Conservation (phyloP, 2,888 invertebrate species). For the Clanis bilineata region DNA sequence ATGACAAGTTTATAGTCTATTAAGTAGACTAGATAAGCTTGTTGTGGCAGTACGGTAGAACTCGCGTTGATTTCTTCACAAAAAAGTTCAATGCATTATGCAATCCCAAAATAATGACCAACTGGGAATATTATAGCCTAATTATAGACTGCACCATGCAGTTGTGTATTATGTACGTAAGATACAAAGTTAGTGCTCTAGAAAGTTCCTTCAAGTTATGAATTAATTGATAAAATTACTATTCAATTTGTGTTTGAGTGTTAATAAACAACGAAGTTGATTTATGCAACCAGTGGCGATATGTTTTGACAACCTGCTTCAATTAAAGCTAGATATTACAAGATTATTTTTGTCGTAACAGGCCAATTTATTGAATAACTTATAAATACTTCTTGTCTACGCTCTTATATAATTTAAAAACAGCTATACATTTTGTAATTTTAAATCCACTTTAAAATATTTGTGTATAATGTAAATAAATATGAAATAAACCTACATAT, state of each 20-base stretch:
- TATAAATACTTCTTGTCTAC: neutral
- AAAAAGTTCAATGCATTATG: too few species aligned
- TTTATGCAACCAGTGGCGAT: neutral
- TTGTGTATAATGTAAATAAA: too few species aligned
- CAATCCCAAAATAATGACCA: too few species aligned
- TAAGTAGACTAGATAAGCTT: too few species aligned
- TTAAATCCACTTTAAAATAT: too few species aligned
- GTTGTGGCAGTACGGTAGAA: too few species aligned
- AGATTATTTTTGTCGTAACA: neutral
- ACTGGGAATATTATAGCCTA: too few species aligned
- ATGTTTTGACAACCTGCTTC: constrained; percentile 8
- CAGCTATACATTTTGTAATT: neutral
- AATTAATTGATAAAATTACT: neutral
- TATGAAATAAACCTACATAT: too few species aligned
- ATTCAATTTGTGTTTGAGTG: neutral
- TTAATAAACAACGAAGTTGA: neutral
- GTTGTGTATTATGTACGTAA: neutral
- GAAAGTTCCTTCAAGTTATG: neutral
- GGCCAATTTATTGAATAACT: neutral
- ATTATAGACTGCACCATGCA: neutral
- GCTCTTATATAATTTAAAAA: neutral
- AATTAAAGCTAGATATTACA: neutral
- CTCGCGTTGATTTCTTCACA: too few species aligned
- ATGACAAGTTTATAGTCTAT: too few species aligned
- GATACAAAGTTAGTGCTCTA: neutral